These are phyloP conservation scores for Bellardia bayeri DNA, from an alignment of 2,888 invertebrate genomes.

Conservation along the genomic window DNA sequence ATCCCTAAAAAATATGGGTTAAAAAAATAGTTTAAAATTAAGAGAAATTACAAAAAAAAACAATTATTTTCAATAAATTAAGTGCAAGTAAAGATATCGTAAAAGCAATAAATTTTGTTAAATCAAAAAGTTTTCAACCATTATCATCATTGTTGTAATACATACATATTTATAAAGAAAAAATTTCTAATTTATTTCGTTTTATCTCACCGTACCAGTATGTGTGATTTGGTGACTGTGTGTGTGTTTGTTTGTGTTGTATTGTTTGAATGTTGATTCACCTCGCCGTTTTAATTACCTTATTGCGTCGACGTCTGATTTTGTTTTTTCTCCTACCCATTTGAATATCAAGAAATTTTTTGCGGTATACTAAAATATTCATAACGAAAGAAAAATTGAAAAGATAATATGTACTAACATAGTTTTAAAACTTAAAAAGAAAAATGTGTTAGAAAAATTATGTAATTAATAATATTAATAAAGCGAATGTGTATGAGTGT, in stretches of 20 bases:
- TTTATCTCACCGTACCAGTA: constrained; percentile 43
- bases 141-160: constrained; percentile 19
- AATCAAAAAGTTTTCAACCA: not conserved
- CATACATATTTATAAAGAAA: constrained; percentile 33
- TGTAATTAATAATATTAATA: constrained; percentile 43
- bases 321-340: constrained; percentile 25
- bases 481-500: constrained; percentile 28
- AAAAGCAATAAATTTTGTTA: not conserved
- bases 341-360: constrained; percentile 55
- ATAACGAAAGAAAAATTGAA: constrained; percentile 16
- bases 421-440: constrained; percentile 8
- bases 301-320: constrained; percentile 72
- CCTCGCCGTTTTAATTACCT: constrained; percentile 70
- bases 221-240: constrained; percentile 26
- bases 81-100: constrained; percentile 2
- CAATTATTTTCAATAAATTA: not conserved
- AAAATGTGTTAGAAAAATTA: constrained; percentile 31
- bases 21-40: constrained; percentile 16
- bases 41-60: not conserved
- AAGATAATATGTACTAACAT: constrained; percentile 22
- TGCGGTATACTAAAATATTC: constrained; percentile 68
- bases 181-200: constrained; percentile 45
- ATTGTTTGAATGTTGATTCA: constrained; percentile 61
- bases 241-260: constrained; percentile 43
- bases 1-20: constrained; percentile 7